Evolutionary conservation across 2,113 vertebrate genomes (phyloP), one percentile per base, ranked within the genome.

Genomic region (Dicaeum eximium): DNA sequence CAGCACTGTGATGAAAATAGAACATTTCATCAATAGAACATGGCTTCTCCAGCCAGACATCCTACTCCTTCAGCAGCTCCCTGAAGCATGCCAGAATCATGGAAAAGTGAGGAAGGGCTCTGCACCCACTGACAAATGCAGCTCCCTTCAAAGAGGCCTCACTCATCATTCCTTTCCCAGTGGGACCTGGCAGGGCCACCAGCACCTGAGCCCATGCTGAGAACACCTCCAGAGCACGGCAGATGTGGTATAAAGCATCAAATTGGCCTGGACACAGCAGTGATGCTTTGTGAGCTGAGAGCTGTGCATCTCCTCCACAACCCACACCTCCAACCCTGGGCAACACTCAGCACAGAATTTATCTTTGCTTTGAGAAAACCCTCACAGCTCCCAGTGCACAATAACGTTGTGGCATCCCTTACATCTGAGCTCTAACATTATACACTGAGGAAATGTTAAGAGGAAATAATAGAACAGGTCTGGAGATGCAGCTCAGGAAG

Each of bases 391-490:
- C 8, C 18, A 11, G 14, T 1, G 38, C 5, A 10, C 35, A 66
- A 4, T 5, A 30, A 5, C 0, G 4, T 0, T 47, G 48, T 7
- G 7, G 54, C 64, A 80, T 15, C n/a, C 21, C 37, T 48, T 20
- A 22, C 1, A 5, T 35, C 70, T 27, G 13, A 1, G 0, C 35
- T 66, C 2, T 3, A 37, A 31, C 0, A 1, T 2, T 2, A 1
- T 3, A 3, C 1, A 4, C 1, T n/a, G 27, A 51, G 28, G 31
- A 57, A 51, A 27, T 2, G 8, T 7, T 11, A 13, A 3, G 24
- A 66, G n/a, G 42, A 65, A 85, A 24, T 21, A 61, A 42, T 8
- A 71, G 42, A 62, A 62, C 0, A 1, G 9, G 54, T 31, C 54
- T 60, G 67, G 65, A 86, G 44, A 35, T 10, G 42, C 16, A 65